A percentile compares a stretch with the other conserved stretches of the same genome.
phyloP scores from a whole-genome alignment of 1,140 invertebrate genomes.

The Latrodectus geometricus region DNA sequence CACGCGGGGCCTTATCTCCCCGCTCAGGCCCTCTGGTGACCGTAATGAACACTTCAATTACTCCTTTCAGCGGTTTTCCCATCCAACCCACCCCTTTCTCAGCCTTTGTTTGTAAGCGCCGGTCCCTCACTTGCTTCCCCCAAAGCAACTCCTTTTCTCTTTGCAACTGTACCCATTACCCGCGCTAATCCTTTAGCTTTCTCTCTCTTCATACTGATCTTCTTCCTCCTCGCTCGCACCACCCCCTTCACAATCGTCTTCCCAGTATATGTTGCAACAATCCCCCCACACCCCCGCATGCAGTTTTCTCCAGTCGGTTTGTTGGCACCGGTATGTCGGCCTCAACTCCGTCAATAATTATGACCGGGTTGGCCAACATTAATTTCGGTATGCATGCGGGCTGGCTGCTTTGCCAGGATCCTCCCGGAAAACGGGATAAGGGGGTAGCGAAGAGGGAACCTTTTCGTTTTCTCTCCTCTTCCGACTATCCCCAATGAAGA shows the following conservation, averaged over 20 bases:
- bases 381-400: slow-evolving; percentile 52
- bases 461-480: not conserved
- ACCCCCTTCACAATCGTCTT: not conserved
- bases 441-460: not conserved
- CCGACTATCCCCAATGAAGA: slow-evolving; percentile 7
- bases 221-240: not conserved
- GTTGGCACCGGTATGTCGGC: slow-evolving; percentile 56
- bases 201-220: slow-evolving; percentile 31
- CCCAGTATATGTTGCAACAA: not conserved
- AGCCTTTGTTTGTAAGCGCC: slow-evolving; percentile 41
- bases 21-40: slow-evolving; percentile 58
- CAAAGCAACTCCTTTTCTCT: not conserved
- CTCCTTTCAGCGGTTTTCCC: slow-evolving; percentile 56
- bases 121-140: not conserved
- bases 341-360: slow-evolving; percentile 58
- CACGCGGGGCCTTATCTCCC: slow-evolving; percentile 58
- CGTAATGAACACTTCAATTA: slow-evolving; percentile 61
- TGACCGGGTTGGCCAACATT: slow-evolving; percentile 57
- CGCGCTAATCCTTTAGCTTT: slow-evolving; percentile 56
- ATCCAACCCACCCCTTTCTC: not conserved
- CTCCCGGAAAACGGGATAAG: slow-evolving; percentile 10
- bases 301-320: slow-evolving; percentile 21
- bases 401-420: not conserved
- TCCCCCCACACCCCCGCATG: not conserved
- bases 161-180: slow-evolving; percentile 24